phyloP scores from a whole-genome alignment of 1,140 invertebrate genomes.

The Rhyzopertha dominica region DNA sequence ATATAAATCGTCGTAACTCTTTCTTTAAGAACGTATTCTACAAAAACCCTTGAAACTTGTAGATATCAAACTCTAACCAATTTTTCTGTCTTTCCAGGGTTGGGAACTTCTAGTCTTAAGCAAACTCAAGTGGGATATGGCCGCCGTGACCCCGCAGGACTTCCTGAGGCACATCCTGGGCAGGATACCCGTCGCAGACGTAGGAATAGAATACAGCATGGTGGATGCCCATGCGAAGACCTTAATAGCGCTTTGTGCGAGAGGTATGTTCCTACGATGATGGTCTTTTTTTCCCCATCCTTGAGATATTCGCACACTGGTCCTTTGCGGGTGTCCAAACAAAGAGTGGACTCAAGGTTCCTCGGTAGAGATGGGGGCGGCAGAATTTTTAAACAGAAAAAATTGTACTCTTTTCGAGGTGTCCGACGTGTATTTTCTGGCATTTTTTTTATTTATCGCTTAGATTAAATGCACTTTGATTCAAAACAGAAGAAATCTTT shows the following conservation, averaged over 20 bases:
- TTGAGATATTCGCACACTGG: constrained; percentile 8
- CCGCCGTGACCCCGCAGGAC: constrained; percentile 63
- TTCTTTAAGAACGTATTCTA: too few species aligned
- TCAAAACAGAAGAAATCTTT: too few species aligned
- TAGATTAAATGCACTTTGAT: background rate
- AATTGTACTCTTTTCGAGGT: too few species aligned
- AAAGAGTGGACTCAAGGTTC: constrained; percentile 10
- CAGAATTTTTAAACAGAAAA: too few species aligned
- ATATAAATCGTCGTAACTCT: too few species aligned
- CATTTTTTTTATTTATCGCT: background rate
- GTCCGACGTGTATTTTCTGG: too few species aligned
- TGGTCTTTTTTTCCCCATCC: constrained; percentile 1
- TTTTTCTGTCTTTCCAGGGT: constrained; percentile 50
- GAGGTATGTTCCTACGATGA: constrained; percentile 59
- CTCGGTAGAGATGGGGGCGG: too few species aligned
- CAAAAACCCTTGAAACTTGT: too few species aligned
- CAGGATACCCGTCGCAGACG: constrained; percentile 30
- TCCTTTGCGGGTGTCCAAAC: too few species aligned
- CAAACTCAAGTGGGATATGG: constrained; percentile 64
- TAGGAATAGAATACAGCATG: constrained; percentile 55
- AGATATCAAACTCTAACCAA: too few species aligned
- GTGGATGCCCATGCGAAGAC: constrained; percentile 71
- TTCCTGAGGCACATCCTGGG: constrained; percentile 59
- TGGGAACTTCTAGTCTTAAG: constrained; percentile 68
- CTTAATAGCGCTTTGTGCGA: constrained; percentile 71